Evolutionary conservation across 2,797 vertebrate genomes (phyloP).

Genomic region (Etheostoma nigrum): DNA sequence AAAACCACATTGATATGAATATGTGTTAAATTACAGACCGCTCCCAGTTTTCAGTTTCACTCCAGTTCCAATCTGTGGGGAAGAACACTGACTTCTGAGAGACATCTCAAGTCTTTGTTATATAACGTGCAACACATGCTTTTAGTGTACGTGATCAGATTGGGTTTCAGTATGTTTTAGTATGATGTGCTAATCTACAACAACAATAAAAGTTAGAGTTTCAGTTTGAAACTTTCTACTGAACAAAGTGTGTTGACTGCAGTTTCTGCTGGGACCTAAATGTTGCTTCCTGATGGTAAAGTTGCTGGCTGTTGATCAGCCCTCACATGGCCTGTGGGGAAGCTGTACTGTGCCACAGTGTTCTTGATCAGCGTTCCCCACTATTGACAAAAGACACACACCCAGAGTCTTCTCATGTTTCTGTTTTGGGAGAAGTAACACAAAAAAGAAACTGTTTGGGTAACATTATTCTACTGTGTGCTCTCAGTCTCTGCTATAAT

Average conservation of each 20-base stretch:
- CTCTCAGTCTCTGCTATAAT: constrained; percentile 30
- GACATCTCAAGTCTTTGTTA: constrained; percentile 20
- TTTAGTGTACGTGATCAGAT: constrained; percentile 13
- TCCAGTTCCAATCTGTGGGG: constrained; percentile 15
- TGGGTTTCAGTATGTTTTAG: constrained; percentile 10
- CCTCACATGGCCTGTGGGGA: constrained; percentile 11
- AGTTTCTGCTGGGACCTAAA: constrained; percentile 17
- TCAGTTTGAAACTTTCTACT: constrained; percentile 14
- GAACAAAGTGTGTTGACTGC: constrained; percentile 23
- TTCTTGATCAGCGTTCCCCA: constrained; percentile 27
- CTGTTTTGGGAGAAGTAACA: constrained; percentile 31
- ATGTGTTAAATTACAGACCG: constrained; percentile 24
- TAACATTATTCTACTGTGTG: constrained; percentile 28
- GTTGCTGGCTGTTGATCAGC: constrained; percentile 28
- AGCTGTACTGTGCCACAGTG: constrained; percentile 23
- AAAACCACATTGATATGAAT: constrained; percentile 25
- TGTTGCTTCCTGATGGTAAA: constrained; percentile 27
- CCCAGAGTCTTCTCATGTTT: constrained; percentile 36
- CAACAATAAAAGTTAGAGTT: constrained; percentile 3
- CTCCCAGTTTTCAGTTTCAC: constrained; percentile 29
- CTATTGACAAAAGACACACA: constrained; percentile 43
- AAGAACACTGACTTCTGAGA: constrained; percentile 22
- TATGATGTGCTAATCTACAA: constrained; percentile 1
- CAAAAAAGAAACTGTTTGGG: constrained; percentile 45
- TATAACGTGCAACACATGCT: constrained; percentile 6